These are phyloP conservation scores for Pipistrellus pygmaeus DNA, from an alignment of 2,797 vertebrate species.

Conservation along the genomic window DNA sequence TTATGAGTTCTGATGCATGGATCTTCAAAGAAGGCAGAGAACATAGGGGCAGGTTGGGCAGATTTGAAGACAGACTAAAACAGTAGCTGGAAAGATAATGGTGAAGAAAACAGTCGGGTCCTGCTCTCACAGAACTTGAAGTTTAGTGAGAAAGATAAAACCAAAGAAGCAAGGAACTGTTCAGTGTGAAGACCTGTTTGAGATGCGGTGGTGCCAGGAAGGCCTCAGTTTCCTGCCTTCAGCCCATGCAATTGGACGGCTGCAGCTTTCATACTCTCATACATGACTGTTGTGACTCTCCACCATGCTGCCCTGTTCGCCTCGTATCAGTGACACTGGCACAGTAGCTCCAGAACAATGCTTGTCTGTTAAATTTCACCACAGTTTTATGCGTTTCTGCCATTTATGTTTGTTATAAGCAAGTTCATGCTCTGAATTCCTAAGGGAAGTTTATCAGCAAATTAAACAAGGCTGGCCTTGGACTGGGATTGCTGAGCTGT, in stretches of 20 bases:
- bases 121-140: conserved; percentile 19
- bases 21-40: conserved; percentile 25
- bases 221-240: conserved; percentile 92
- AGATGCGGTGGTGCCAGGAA: conserved; percentile 95
- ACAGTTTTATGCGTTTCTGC: conserved; percentile 93
- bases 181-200: conserved; percentile 50
- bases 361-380: conserved; percentile 94
- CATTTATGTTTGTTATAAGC: conserved; percentile 95
- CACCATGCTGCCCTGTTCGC: conserved; percentile 93
- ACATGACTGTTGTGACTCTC: conserved; percentile 79
- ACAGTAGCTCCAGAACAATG: conserved; percentile 94
- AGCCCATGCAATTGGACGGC: conserved; percentile 92
- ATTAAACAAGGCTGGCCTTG: conserved; percentile 89
- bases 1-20: conserved; percentile 47
- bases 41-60: conserved; percentile 3
- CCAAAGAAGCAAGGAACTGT: background rate
- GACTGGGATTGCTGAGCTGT: background rate
- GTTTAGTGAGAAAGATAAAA: conserved; percentile 50
- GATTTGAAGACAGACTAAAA: conserved; percentile 44
- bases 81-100: conserved; percentile 21
- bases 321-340: conserved; percentile 93
- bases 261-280: conserved; percentile 87
- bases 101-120: background rate
- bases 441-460: conserved; percentile 81
- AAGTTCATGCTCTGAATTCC: conserved; percentile 90